Base-by-base conservation (phyloP, 2,888 invertebrate species). In the Holacanthella duospinosa region DNA sequence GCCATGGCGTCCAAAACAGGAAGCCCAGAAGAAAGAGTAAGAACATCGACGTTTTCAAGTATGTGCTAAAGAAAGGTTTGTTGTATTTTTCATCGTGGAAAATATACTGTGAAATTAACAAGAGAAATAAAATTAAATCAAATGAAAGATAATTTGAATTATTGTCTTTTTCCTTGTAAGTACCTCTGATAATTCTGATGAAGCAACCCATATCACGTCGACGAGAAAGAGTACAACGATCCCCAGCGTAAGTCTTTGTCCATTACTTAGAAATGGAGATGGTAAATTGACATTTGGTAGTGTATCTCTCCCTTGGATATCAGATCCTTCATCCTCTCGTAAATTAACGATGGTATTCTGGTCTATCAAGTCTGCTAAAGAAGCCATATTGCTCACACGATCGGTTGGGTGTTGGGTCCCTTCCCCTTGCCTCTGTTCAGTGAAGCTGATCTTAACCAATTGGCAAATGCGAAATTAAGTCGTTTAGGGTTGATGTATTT, bases 51-150 rank as follows among this genome's bases (percentile, higher is more conserved):
- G 93, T 93, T 79, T 95, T 93, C 66, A 94, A 82, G 78, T 96
- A 97, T 25, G 95, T 93, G 74, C 88, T 89, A 79, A 97, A 92
- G 80, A 95, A 96, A 59, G 97, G 96, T 76, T 95, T 92, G 75
- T 92, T 86, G 76, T 87, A 89, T 65, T 88, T 83, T 76, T 89
- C 88, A 79, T 91, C 86, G 74, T 82, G 82, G 77, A 91, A 91
- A 68, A 92, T 83, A 77, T 87, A 89, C 93, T 94, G 81, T 63
- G 84, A 84, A 74, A 68, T 75, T 75, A 75, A 74, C 59, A 68
- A 68, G 60, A 59, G 44, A 36, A 48, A 21, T 54, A 29, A n/a
- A n/a, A n/a, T n/a, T n/a, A n/a, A n/a, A n/a, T n/a, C n/a, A 43
- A 28, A 54, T 12, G 9, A 27, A 36, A 56, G 43, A 56, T 29